phyloP scores from a whole-genome alignment of 2,888 invertebrate genomes.

The Calliscelio sp. region DNA sequence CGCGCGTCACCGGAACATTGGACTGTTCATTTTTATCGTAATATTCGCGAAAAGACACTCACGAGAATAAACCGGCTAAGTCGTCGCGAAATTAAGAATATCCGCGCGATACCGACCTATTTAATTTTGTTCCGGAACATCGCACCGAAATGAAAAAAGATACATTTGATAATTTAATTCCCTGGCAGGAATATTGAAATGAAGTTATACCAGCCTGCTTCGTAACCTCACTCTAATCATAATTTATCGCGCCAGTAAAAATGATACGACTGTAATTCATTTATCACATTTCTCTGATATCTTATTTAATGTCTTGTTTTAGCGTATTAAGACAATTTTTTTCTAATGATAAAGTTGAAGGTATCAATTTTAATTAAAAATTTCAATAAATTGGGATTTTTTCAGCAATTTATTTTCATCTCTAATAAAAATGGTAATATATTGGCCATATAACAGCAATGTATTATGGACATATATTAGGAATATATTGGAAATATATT shows the following conservation, averaged over 20 bases:
- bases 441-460: too few relatives aligned
- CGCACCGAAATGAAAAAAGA: conserved; percentile 48
- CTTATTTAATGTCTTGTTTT: too few relatives aligned
- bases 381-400: too few relatives aligned
- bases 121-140: conserved; percentile 38
- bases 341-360: not conserved
- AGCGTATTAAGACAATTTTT: not conserved
- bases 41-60: conserved; percentile 58
- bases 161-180: conserved; percentile 42
- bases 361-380: not conserved
- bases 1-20: conserved; percentile 36
- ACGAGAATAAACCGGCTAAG: conserved; percentile 48
- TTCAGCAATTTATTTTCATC: too few relatives aligned
- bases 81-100: conserved; percentile 38
- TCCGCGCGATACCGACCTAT: conserved; percentile 25
- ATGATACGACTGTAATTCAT: not conserved
- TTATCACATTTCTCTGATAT: not conserved
- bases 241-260: conserved; percentile 13
- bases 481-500: too few relatives aligned
- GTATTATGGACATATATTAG: too few relatives aligned
- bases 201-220: not conserved
- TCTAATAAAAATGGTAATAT: too few relatives aligned
- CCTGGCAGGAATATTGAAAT: conserved; percentile 26
- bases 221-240: conserved; percentile 18
- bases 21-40: conserved; percentile 59